phyloP scores from a whole-genome alignment of 2,113 vertebrate species.

The Arothron firmamentum region DNA sequence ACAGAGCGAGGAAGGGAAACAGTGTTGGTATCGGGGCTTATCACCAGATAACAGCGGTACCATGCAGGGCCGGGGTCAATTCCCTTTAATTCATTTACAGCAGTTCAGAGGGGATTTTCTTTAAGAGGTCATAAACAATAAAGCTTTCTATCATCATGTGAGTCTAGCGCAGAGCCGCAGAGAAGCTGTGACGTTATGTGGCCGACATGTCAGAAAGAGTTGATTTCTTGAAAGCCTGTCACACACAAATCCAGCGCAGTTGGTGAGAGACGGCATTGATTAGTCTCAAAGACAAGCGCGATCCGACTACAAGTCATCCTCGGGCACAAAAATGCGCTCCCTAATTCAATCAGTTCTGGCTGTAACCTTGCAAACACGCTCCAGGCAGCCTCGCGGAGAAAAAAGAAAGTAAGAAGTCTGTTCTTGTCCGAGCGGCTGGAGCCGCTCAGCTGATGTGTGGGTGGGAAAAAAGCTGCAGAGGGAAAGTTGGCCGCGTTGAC shows the following conservation, averaged over 20 bases:
- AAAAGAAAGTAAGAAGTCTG: slow-evolving; percentile 32
- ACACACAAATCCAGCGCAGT: not conserved
- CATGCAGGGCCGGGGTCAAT: slow-evolving; percentile 41
- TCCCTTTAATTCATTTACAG: slow-evolving; percentile 31
- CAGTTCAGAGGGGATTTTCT: slow-evolving; percentile 28
- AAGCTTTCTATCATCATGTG: slow-evolving; percentile 15
- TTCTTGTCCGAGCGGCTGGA: slow-evolving; percentile 37
- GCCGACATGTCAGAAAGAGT: not conserved
- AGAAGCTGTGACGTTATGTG: not conserved
- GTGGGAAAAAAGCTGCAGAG: slow-evolving; percentile 3
- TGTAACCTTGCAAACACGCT: slow-evolving; percentile 14
- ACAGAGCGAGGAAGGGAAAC: slow-evolving; percentile 41
- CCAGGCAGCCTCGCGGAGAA: not conserved
- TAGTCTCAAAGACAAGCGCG: slow-evolving; percentile 1
- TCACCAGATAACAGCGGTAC: slow-evolving; percentile 60
- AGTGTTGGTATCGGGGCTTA: slow-evolving; percentile 45
- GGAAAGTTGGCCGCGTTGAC: slow-evolving; percentile 7
- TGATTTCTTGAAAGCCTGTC: not conserved
- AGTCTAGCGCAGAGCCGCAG: not conserved
- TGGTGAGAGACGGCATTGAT: not conserved
- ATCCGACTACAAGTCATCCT: slow-evolving; percentile 8
- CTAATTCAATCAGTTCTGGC: slow-evolving; percentile 28
- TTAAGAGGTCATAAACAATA: slow-evolving; percentile 15
- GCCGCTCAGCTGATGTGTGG: slow-evolving; percentile 35
- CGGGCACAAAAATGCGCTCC: slow-evolving; percentile 3